These are phyloP conservation scores for Ganaspis brasiliensis DNA, from an alignment of 2,888 invertebrate genomes.

Conservation along the genomic window DNA sequence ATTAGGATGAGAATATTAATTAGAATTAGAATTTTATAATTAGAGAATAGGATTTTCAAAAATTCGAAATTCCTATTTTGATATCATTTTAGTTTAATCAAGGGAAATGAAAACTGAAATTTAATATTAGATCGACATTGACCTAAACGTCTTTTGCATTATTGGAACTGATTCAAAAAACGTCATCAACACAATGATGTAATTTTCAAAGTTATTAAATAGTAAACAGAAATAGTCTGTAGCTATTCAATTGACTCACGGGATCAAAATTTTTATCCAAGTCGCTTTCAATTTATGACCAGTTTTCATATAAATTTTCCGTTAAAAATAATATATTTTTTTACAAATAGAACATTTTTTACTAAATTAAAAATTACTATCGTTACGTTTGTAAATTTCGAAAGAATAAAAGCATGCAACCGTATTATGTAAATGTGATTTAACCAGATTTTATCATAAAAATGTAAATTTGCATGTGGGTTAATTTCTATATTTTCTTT, in stretches of 20 bases:
- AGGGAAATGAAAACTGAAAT: constrained; percentile 27
- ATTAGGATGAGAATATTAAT: no score
- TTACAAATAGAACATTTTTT: no score
- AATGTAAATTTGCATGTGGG: neutral
- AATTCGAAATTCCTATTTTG: constrained; percentile 47
- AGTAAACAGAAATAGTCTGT: constrained; percentile 54
- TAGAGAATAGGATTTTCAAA: no score
- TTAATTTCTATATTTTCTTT: neutral
- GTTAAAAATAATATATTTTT: no score
- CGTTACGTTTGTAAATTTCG: no score
- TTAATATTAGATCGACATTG: constrained; percentile 73
- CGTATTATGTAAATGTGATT: no score
- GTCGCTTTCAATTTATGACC: neutral
- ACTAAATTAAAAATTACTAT: no score
- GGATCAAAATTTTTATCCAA: constrained; percentile 9
- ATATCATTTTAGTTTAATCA: constrained; percentile 47
- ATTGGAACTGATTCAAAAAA: constrained; percentile 68
- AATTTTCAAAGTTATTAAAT: constrained; percentile 52
- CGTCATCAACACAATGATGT: constrained; percentile 49
- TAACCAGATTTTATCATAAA: constrained; percentile 11
- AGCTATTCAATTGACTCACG: constrained; percentile 16
- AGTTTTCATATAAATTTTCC: no score
- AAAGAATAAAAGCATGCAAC: no score
- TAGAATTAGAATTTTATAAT: no score
- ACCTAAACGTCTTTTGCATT: constrained; percentile 64